Conservation (phyloP, 2,113 vertebrate species). For the Seriola rivoliana region DNA sequence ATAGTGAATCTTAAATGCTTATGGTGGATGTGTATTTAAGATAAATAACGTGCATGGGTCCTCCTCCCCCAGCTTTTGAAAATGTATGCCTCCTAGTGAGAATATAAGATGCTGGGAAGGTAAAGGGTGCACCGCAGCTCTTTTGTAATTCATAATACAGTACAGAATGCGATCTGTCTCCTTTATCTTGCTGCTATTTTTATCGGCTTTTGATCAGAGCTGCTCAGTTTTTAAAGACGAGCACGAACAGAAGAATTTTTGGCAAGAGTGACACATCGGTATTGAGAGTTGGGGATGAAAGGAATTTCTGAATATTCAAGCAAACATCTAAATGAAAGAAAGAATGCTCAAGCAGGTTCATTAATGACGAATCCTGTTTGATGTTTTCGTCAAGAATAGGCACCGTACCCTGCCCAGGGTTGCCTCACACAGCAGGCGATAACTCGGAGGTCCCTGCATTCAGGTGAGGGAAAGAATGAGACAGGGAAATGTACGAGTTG, state of each 20-base stretch:
- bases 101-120: conserved; percentile 24
- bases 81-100: conserved; percentile 24
- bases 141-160: conserved; percentile 60
- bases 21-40: conserved; percentile 1
- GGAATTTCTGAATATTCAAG: conserved; percentile 57
- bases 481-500: neutral
- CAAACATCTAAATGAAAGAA: conserved; percentile 57
- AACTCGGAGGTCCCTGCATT: neutral
- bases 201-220: conserved; percentile 65
- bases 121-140: conserved; percentile 38
- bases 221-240: conserved; percentile 50
- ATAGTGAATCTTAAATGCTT: conserved; percentile 26
- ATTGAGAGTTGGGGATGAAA: conserved; percentile 61
- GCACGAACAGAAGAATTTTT: conserved; percentile 29
- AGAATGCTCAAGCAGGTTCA: conserved; percentile 41
- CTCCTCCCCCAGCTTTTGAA: neutral
- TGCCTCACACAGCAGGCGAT: conserved; percentile 20
- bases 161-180: conserved; percentile 45
- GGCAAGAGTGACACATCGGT: conserved; percentile 46
- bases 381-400: conserved; percentile 54
- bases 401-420: neutral
- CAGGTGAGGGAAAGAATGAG: conserved; percentile 13
- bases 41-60: conserved; percentile 18
- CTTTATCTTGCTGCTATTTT: conserved; percentile 68
- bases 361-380: conserved; percentile 60